A percentile compares a stretch with the other conserved stretches of the same genome.
phyloP scores from a whole-genome alignment of 2,113 vertebrate species.

The Catharus fuscescens region DNA sequence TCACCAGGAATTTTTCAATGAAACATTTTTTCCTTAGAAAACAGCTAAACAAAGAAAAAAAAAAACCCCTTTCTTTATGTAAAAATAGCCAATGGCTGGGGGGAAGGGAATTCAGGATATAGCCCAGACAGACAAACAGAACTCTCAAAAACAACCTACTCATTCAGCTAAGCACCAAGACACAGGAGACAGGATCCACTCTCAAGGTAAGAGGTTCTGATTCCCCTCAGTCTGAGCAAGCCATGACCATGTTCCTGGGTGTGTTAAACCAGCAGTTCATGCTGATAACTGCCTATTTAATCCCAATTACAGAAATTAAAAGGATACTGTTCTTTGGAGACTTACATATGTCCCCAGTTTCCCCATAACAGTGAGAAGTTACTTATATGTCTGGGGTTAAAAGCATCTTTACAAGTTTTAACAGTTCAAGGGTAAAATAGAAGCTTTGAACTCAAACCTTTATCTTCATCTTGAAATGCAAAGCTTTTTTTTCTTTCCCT shows the following conservation, averaged over 20 bases:
- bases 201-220: neutral
- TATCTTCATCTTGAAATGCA: neutral
- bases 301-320: neutral
- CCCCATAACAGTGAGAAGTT: neutral
- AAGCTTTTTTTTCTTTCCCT: neutral
- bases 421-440: neutral
- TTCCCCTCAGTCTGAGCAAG: neutral
- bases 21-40: neutral
- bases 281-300: neutral
- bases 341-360: neutral
- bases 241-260: neutral
- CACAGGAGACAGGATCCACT: neutral
- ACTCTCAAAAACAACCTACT: neutral
- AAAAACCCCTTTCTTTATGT: neutral
- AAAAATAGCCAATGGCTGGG: neutral
- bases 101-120: neutral
- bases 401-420: neutral
- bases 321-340: neutral
- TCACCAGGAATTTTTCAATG: slow-evolving; percentile 23
- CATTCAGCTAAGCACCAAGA: neutral
- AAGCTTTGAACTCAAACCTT: neutral
- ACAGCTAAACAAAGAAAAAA: neutral
- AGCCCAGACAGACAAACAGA: slow-evolving; percentile 15
- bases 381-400: neutral
- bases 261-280: neutral